Conservation (phyloP, 2,113 vertebrate species). For the Passer domesticus region DNA sequence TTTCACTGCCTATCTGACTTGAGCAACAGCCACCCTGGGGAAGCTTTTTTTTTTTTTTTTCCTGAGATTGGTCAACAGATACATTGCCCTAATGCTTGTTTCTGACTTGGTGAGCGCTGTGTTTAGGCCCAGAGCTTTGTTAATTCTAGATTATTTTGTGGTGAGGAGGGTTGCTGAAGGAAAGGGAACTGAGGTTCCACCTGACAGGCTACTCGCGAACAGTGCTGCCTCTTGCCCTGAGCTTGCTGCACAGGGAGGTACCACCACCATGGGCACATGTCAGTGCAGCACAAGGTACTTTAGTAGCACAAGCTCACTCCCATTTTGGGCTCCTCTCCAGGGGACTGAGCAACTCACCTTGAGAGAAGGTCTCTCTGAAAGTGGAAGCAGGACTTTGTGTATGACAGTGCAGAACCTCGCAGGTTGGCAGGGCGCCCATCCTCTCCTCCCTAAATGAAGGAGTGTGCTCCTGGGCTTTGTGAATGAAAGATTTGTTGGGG, state of each 20-base stretch:
- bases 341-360: slow-evolving; percentile 31
- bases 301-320: neutral
- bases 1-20: slow-evolving; percentile 37
- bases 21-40: slow-evolving; percentile 8
- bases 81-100: neutral
- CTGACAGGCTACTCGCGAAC: accelerated
- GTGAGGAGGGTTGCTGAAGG: neutral
- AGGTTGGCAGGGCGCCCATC: neutral
- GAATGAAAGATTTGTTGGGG: slow-evolving; percentile 6
- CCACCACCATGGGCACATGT: neutral
- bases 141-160: neutral
- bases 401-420: slow-evolving; percentile 9
- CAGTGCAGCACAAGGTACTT: neutral
- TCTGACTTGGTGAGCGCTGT: neutral
- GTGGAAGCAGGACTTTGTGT: neutral
- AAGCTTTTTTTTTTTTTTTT: neutral
- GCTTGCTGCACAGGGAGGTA: neutral
- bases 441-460: slow-evolving; percentile 6
- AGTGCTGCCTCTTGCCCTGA: neutral
- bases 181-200: neutral
- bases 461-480: neutral
- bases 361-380: neutral
- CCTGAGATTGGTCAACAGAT: neutral
- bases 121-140: neutral
- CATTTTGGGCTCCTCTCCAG: neutral